Evolutionary conservation across 2,888 invertebrate species (phyloP).

Genomic region (Catocala nupta): DNA sequence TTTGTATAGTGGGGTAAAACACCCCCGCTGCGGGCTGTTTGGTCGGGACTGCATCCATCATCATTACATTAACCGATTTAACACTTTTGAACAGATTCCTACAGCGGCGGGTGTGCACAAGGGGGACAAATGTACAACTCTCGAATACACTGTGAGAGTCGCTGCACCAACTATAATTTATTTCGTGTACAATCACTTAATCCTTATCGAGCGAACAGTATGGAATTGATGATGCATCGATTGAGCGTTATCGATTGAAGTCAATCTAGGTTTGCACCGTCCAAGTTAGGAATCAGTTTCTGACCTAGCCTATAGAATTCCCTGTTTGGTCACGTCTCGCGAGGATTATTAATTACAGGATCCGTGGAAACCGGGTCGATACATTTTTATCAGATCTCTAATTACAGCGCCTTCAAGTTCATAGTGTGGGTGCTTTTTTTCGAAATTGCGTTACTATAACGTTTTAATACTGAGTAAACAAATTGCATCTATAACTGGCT

Average conservation of each 20-base stretch:
- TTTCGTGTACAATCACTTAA: constrained; percentile 52
- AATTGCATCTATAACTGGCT: constrained; percentile 54
- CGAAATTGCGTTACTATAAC: constrained; percentile 56
- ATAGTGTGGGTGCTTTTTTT: constrained; percentile 40
- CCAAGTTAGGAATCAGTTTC: constrained; percentile 69
- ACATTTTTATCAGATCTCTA: constrained; percentile 66
- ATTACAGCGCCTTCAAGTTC: constrained; percentile 62
- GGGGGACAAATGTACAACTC: constrained; percentile 57
- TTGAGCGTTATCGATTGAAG: constrained; percentile 57
- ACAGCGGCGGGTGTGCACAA: constrained; percentile 68
- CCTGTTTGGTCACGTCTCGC: constrained; percentile 68
- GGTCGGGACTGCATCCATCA: constrained; percentile 85
- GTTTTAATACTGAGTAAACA: constrained; percentile 64
- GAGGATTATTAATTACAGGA: constrained; percentile 72
- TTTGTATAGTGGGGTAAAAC: constrained; percentile 87
- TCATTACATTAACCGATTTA: constrained; percentile 88
- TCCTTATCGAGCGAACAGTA: constrained; percentile 48
- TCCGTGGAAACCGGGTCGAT: constrained; percentile 68
- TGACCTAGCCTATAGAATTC: constrained; percentile 68
- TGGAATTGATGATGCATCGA: constrained; percentile 61
- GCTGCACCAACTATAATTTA: constrained; percentile 44
- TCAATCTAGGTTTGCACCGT: constrained; percentile 59
- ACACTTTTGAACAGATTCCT: constrained; percentile 86
- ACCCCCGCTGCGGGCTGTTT: constrained; percentile 87
- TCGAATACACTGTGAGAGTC: constrained; percentile 34